Conservation (phyloP, 2,888 invertebrate species). For the Caenorhabditis drosophilae region DNA sequence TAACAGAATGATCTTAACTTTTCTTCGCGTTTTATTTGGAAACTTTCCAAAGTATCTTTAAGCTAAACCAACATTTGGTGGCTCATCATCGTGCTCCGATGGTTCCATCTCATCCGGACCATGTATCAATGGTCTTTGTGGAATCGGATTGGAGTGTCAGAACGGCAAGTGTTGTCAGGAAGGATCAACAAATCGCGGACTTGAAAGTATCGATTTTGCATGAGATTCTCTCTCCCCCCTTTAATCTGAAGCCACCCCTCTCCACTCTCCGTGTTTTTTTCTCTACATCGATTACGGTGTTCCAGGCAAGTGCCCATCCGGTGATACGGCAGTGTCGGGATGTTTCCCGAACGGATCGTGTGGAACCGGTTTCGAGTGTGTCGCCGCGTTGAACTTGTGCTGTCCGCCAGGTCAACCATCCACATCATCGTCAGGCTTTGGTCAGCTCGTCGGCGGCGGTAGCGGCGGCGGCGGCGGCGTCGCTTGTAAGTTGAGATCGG, state of each 20-base stretch:
- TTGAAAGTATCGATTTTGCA: not conserved
- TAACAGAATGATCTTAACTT: too few relatives aligned
- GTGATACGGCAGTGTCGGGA: constrained; percentile 51
- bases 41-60: too few relatives aligned
- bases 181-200: not conserved
- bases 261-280: too few relatives aligned
- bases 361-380: constrained; percentile 52
- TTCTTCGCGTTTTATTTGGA: too few relatives aligned
- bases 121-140: constrained; percentile 66
- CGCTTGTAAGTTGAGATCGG: too few relatives aligned
- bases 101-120: constrained; percentile 54
- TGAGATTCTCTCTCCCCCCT: not conserved
- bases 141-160: constrained; percentile 57
- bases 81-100: constrained; percentile 55
- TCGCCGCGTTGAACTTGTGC: constrained; percentile 47
- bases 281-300: constrained; percentile 14
- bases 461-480: too few relatives aligned
- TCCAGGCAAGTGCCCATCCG: constrained; percentile 56
- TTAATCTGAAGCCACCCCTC: too few relatives aligned
- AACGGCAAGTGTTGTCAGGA: constrained; percentile 49
- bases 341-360: constrained; percentile 58
- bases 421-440: too few relatives aligned
- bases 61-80: too few relatives aligned
- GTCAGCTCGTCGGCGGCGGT: not conserved
- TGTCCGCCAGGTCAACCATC: constrained; percentile 44